Conservation (phyloP, 2,888 invertebrate genomes). For the Allygus modestus region DNA sequence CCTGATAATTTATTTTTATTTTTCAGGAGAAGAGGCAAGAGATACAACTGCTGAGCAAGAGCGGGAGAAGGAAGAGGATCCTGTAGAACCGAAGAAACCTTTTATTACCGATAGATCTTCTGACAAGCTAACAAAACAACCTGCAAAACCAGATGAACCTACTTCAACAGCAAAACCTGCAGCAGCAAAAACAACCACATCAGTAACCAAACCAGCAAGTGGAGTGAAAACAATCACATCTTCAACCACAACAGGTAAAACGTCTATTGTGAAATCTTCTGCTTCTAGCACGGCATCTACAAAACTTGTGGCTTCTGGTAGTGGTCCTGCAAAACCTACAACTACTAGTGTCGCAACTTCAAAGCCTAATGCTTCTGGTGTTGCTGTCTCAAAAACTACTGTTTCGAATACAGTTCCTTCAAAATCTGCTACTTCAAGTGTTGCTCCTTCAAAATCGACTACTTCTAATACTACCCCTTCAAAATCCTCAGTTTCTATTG, state of each 20-base stretch:
- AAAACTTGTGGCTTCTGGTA: background rate
- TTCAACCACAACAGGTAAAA: background rate
- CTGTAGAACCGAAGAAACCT: background rate
- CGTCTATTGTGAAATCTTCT: background rate
- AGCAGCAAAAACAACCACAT: slow-evolving; percentile 18
- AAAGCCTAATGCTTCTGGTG: background rate
- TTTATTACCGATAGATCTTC: background rate
- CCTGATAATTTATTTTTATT: background rate
- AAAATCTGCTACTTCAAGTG: background rate
- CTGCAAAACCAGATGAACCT: slow-evolving; percentile 61
- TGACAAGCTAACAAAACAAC: background rate
- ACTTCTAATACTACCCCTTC: background rate
- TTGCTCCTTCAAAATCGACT: background rate
- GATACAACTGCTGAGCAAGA: background rate
- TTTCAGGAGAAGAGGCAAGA: background rate
- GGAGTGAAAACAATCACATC: background rate
- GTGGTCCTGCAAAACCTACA: background rate
- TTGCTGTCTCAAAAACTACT: background rate
- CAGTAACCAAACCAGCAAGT: background rate
- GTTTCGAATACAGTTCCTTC: background rate
- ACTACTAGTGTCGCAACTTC: background rate
- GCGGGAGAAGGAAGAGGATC: background rate
- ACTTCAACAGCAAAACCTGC: slow-evolving; percentile 52
- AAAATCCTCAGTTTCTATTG: background rate
- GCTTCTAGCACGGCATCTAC: background rate